Base-by-base conservation (phyloP, 1,140 invertebrate species). In the Hyles euphorbiae region DNA sequence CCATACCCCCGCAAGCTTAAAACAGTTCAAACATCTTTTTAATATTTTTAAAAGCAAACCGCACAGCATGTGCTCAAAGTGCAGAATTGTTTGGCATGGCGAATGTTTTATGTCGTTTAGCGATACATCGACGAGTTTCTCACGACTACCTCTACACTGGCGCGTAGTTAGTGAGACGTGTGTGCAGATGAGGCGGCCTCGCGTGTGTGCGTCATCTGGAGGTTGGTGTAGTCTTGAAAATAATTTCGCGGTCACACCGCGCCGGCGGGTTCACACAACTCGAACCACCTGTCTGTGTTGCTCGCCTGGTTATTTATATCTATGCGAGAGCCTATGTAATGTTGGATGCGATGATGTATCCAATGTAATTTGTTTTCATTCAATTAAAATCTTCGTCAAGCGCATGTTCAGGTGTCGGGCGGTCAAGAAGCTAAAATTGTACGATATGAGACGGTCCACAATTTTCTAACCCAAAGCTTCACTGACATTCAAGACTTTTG, bases 141-240 rank as follows among this genome's bases (percentile, higher is more conserved):
- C 86, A 88, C 86, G 86, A 87, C 71, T 87, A 88, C 86, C 51
- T 72, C 76, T 74, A 88, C 83, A 87, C 68, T 65, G 53, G 65
- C 72, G 76, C 34, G 49, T 60, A 60, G 63, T 77, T 81, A 84
- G 81, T 75, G 83, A 87, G 83, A 83, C 81, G 72, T 53, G 63
- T 70, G 66, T 84, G 62, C 64, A 58, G 68, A 88, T 72, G 71
- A 55, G 50, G 46, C 12, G n/a, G 48, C 36, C 36, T 11, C 63
- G 45, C 53, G 33, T 59, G 76, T 80, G 71, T 79, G 81, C 44
- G 74, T 81, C 54, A 63, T 72, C 67, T 72, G 56, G 79, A 85
- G 81, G 86, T 80, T 83, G 82, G 77, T 83, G 83, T 88, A 88
- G 86, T 88, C 83, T 87, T 88, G 86, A 88, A 88, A 87, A 88